phyloP scores from a whole-genome alignment of 2,888 invertebrate genomes.

The Drosophila falleni region DNA sequence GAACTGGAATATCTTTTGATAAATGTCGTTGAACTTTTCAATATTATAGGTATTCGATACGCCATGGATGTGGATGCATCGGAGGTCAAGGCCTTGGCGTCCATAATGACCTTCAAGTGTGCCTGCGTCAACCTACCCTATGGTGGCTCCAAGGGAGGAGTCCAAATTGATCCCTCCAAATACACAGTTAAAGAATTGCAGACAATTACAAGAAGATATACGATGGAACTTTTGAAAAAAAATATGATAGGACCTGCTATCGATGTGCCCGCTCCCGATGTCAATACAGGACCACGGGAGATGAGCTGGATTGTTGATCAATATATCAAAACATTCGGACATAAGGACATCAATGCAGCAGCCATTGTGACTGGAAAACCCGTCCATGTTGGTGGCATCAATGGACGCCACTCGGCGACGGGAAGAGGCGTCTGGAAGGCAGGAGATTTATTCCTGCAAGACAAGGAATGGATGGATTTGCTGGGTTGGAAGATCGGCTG shows the following conservation, averaged over 20 bases:
- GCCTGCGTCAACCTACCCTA: constrained; percentile 99
- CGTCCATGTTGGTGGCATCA: constrained; percentile 98
- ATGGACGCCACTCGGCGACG: constrained; percentile 98
- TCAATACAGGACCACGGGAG: constrained; percentile 98
- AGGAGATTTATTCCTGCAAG: constrained; percentile 96
- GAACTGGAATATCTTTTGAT: constrained; percentile 1
- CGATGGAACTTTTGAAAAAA: constrained; percentile 98
- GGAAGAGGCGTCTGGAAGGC: constrained; percentile 98
- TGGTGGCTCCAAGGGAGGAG: constrained; percentile 98
- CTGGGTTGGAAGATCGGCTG: constrained; percentile 95
- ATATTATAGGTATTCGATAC: constrained; percentile 92
- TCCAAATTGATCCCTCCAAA: constrained; percentile 96
- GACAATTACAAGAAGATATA: constrained; percentile 97
- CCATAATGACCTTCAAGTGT: constrained; percentile 99
- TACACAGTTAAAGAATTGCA: constrained; percentile 97
- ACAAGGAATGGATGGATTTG: constrained; percentile 97
- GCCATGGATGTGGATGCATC: constrained; percentile 95
- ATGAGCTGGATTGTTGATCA: constrained; percentile 99
- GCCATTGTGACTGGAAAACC: constrained; percentile 99
- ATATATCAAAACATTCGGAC: constrained; percentile 97
- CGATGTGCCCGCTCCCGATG: constrained; percentile 99
- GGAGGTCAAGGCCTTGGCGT: constrained; percentile 98
- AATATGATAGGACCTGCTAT: constrained; percentile 93
- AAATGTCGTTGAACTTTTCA: not conserved
- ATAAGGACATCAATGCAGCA: constrained; percentile 96